A percentile compares a stretch with the other conserved stretches of the same genome.
phyloP scores from a whole-genome alignment of 2,113 vertebrate genomes.

The Oryzias javanicus region DNA sequence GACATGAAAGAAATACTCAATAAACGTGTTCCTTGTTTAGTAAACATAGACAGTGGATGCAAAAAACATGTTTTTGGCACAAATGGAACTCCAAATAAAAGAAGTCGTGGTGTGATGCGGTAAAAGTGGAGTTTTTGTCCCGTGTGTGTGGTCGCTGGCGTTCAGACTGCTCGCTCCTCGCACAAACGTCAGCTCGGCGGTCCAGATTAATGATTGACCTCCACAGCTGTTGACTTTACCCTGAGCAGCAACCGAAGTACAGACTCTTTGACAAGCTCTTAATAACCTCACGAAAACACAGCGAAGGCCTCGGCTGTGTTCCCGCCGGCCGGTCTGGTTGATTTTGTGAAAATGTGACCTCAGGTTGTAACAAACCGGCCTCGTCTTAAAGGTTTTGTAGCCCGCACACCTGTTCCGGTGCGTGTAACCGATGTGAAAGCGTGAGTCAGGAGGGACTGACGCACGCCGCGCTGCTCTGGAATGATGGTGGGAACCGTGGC shows the following conservation, averaged over 20 bases:
- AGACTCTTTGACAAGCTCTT: conserved; percentile 59
- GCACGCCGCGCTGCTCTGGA: conserved; percentile 53
- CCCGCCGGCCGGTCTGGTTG: conserved; percentile 29
- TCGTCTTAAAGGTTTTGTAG: conserved; percentile 5
- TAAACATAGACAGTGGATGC: too few species aligned
- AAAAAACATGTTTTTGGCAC: too few species aligned
- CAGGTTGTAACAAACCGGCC: conserved; percentile 42
- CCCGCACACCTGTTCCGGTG: conserved; percentile 3
- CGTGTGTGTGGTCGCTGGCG: conserved; percentile 25
- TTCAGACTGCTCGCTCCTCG: conserved; percentile 27
- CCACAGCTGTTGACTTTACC: conserved; percentile 71
- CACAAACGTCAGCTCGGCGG: conserved; percentile 25
- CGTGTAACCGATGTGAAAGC: conserved; percentile 14
- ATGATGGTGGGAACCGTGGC: conserved; percentile 63
- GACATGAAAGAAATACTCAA: too few species aligned
- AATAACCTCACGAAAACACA: conserved; percentile 59
- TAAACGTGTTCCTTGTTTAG: too few species aligned
- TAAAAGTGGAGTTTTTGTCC: neutral
- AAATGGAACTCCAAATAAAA: too few species aligned
- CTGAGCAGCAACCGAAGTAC: conserved; percentile 56
- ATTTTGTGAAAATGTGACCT: conserved; percentile 47
- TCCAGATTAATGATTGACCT: conserved; percentile 66
- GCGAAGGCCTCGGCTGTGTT: conserved; percentile 45
- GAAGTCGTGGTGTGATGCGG: too few species aligned
- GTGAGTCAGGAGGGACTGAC: conserved; percentile 49